phyloP scores from a whole-genome alignment of 1,140 invertebrate species.

The Oncopeltus fasciatus region DNA sequence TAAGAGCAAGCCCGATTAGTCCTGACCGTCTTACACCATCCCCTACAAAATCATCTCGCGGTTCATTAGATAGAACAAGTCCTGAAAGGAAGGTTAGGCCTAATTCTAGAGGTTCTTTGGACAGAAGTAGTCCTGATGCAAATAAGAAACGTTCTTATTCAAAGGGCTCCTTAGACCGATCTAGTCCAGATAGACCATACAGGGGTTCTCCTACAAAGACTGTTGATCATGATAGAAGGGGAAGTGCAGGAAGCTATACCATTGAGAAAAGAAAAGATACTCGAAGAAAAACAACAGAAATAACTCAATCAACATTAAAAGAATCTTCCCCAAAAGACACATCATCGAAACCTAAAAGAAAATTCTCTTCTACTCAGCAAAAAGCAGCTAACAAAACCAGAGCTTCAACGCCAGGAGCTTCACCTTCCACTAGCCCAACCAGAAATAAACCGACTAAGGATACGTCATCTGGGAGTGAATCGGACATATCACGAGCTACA shows the following conservation, averaged over 20 bases:
- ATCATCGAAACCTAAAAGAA: slow-evolving; percentile 23
- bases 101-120: slow-evolving; percentile 13
- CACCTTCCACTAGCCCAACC: slow-evolving; percentile 23
- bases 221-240: slow-evolving; percentile 20
- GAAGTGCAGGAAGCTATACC: slow-evolving; percentile 23
- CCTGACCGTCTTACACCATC: slow-evolving; percentile 35
- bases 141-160: slow-evolving; percentile 28
- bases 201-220: slow-evolving; percentile 8
- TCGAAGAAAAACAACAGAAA: slow-evolving; percentile 18
- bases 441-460: slow-evolving; percentile 8
- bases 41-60: slow-evolving; percentile 30
- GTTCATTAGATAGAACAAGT: slow-evolving; percentile 23
- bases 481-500: slow-evolving; percentile 24
- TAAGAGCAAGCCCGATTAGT: slow-evolving; percentile 41
- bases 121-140: not conserved
- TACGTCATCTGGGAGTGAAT: slow-evolving; percentile 19
- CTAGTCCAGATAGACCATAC: slow-evolving; percentile 22
- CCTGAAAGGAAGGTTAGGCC: slow-evolving; percentile 19
- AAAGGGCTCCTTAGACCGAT: slow-evolving; percentile 23
- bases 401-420: slow-evolving; percentile 25
- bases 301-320: not conserved
- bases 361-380: slow-evolving; percentile 24
- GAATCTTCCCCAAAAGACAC: slow-evolving; percentile 15
- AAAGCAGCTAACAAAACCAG: slow-evolving; percentile 24
- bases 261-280: slow-evolving; percentile 21